Evolutionary conservation across 2,888 invertebrate genomes (phyloP), one percentile per base, ranked within the genome.

Genomic region (Nycteola revayana): DNA sequence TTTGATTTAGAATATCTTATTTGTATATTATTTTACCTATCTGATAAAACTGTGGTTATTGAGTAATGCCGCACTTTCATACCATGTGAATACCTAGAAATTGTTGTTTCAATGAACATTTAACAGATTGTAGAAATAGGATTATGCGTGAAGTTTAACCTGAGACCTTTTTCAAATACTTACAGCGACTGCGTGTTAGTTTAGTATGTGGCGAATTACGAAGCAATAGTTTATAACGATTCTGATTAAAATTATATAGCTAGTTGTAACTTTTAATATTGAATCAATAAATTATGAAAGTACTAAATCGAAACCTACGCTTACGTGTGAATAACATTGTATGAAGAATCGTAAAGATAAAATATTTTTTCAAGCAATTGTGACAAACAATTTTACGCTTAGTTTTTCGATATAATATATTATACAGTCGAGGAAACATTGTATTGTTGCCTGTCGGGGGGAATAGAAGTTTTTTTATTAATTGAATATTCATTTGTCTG

Each of bases 341-440:
- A 60, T 60, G 52, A 66, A 59, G 58, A 48, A 52, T 50, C 47
- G 36, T 55, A 53, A 53, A 64, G 50, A 68, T 60, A 70, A 57
- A 56, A 74, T 80, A 81, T 82, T 77, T 82, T 80, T 81, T 73
- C 75, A 75, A 42, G 64, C 52, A 66, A 69, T 68, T 66, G 66
- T 60, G 63, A 66, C 64, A 51, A 58, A 60, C 59, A 50, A 58
- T 44, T 58, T 39, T 67, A 70, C 63, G 72, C 65, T 71, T 75
- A 69, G 65, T 66, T 67, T 67, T 72, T 66, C 63, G 57, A 64
- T 72, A 52, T 69, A 47, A 49, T 49, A 50, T 83, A 47, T 47
- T 45, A 54, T 56, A 59, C 58, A 59, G 60, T 58, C 42, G 60
- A 49, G 60, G 58, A 58, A 59, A n/a, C n/a, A n/a, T n/a, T n/a